Percentiles rank a stretch among this genome's conserved stretches.
These are phyloP conservation scores for Thalpophila matura DNA, from an alignment of 2,888 invertebrate genomes.

Conservation along the genomic window DNA sequence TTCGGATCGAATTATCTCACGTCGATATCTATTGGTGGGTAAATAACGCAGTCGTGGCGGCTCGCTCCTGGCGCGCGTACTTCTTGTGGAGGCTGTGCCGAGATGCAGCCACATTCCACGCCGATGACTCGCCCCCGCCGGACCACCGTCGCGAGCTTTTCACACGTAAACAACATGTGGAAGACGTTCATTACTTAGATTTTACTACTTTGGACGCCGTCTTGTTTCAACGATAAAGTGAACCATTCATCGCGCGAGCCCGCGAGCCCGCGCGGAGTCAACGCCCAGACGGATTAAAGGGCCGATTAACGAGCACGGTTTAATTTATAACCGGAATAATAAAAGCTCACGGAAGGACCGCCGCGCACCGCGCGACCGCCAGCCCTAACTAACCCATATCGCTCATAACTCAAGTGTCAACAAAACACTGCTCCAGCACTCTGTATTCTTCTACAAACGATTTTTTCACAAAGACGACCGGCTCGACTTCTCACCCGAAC, in stretches of 20 bases:
- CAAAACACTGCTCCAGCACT: constrained; percentile 65
- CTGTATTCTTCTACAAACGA: constrained; percentile 37
- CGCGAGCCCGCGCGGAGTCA: constrained; percentile 79
- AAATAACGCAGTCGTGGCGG: constrained; percentile 41
- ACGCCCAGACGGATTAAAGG: constrained; percentile 90
- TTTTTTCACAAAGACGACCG: constrained; percentile 42
- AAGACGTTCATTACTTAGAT: constrained; percentile 74
- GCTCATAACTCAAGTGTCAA: constrained; percentile 79
- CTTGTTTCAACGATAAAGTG: constrained; percentile 72
- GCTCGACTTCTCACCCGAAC: constrained; percentile 56
- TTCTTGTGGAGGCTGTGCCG: constrained; percentile 69
- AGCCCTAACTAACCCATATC: constrained; percentile 69
- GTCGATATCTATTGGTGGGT: constrained; percentile 79
- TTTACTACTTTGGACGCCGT: constrained; percentile 75
- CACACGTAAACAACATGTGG: constrained; percentile 74
- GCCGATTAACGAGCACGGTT: constrained; percentile 87
- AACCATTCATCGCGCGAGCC: constrained; percentile 70
- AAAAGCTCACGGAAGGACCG: constrained; percentile 83
- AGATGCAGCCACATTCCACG: constrained; percentile 85
- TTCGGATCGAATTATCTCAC: constrained; percentile 81
- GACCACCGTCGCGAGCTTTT: constrained; percentile 70
- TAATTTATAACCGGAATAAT: constrained; percentile 89
- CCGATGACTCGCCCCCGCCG: constrained; percentile 78
- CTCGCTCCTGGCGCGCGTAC: constrained; percentile 27
- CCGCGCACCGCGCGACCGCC: constrained; percentile 57